Base-by-base conservation (phyloP, 1,140 invertebrate species). In the Caerostris extrusa region DNA sequence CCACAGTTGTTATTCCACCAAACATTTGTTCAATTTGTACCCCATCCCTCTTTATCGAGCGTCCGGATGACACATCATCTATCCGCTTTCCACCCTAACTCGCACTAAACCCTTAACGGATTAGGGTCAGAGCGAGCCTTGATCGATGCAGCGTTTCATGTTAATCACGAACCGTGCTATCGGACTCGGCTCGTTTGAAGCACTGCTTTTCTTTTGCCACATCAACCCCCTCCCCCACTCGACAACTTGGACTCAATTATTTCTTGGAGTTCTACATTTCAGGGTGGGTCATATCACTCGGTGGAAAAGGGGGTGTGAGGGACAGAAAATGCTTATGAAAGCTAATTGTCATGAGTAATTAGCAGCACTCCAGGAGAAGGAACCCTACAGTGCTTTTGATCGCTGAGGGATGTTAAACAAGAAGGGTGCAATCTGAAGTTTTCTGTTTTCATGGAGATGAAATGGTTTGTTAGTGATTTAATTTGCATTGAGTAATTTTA, bases 11-110 rank as follows among this genome's bases (percentile, higher is more conserved):
- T 34, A 53, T 77, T 50, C 12, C 12, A 53, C 3, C 34, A 53
- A 14, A 2, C 8, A 5, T 53, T 77, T 50, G 8, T 50, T 10
- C 71, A 83, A 83, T 83, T 83, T 83, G 82, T 58, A 34, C 17
- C 5, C 55, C 6, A 5, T 58, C 82, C 85, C 85, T 19, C 34
- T 53, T 57, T 60, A 50, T 19, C 34, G 60, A 87, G 53, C 85
- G 34, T 17, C 19, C n/a, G 85, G 85, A 87, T 87, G 85, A 87
- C 85, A 67, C 85, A 87, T 87, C 85, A 87, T 87, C 60, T 61
- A 87, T 87, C 57, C 85, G 85, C 85, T 87, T 87, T 87, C 60
- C 85, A 60, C 34, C 85, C 58, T 87, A 87, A 87, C 85, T 34
- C 85, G 4, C 56, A 5, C 58, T 64, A 64, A 87, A 87, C 85